These are phyloP conservation scores for Melinopterus prodromus DNA, from an alignment of 2,888 invertebrate genomes.

Conservation along the genomic window DNA sequence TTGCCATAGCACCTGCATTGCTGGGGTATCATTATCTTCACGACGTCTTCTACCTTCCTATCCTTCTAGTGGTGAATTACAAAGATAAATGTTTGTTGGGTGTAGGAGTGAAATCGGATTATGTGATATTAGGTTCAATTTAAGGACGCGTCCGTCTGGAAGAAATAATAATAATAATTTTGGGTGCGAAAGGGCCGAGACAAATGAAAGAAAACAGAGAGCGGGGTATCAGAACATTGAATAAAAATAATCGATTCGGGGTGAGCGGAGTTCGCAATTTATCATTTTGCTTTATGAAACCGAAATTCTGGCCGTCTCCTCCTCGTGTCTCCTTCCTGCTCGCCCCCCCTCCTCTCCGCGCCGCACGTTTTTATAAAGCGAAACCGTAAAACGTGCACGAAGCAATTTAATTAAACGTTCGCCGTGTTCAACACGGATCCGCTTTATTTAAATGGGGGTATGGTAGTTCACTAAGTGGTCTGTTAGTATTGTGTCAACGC, in stretches of 20 bases:
- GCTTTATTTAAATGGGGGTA: slow-evolving; percentile 45
- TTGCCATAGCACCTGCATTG: too few species aligned
- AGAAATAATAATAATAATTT: background rate
- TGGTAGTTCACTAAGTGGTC: slow-evolving; percentile 54
- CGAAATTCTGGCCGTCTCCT: slow-evolving; percentile 5
- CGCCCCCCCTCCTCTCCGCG: slow-evolving; percentile 12
- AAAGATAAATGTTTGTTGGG: background rate
- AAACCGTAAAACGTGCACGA: slow-evolving; percentile 11
- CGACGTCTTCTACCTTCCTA: too few species aligned
- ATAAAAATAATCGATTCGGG: slow-evolving; percentile 24
- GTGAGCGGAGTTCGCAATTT: slow-evolving; percentile 16
- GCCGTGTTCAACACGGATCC: slow-evolving; percentile 40
- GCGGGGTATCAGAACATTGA: slow-evolving; percentile 19
- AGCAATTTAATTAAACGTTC: slow-evolving; percentile 37
- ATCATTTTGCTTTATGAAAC: slow-evolving; percentile 21
- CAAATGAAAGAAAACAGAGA: slow-evolving; percentile 13
- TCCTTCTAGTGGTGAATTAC: background rate
- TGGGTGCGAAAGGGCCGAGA: background rate
- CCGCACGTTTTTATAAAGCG: slow-evolving; percentile 11
- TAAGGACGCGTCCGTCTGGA: background rate
- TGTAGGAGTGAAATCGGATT: background rate
- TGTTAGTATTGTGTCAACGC: slow-evolving; percentile 62
- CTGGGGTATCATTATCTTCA: too few species aligned
- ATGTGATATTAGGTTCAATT: background rate
- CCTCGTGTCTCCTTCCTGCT: background rate